phyloP scores from a whole-genome alignment of 2,888 invertebrate genomes.

The Dolichopus griseipennis region DNA sequence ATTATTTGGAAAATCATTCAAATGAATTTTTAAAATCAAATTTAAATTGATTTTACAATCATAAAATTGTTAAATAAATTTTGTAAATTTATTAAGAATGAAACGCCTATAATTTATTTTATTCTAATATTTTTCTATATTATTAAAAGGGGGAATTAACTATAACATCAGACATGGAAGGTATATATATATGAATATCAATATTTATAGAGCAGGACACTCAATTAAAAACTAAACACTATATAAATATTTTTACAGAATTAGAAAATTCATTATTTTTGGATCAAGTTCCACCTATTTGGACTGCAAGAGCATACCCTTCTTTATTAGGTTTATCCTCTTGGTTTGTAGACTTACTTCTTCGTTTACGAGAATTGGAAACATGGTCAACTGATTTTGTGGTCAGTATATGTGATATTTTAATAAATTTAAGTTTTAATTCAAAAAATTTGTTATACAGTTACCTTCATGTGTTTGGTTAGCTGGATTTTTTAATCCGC shows the following conservation, averaged over 20 bases:
- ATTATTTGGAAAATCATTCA: no score
- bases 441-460: conserved; percentile 40
- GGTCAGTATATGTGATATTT: conserved; percentile 46
- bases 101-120: no score
- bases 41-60: no score
- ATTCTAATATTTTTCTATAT: no score
- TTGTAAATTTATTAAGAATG: no score
- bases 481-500: conserved; percentile 97
- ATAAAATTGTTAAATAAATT: no score
- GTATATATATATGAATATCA: background rate
- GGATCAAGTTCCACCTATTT: conserved; percentile 84
- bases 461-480: conserved; percentile 90
- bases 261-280: conserved; percentile 84
- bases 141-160: conserved; percentile 74
- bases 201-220: background rate
- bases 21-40: no score
- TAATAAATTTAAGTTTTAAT: no score
- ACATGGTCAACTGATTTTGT: conserved; percentile 94
- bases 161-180: conserved; percentile 92
- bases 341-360: conserved; percentile 87
- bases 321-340: conserved; percentile 77
- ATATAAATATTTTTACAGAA: conserved; percentile 40
- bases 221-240: background rate
- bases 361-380: conserved; percentile 79
- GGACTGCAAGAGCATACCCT: conserved; percentile 85